Conservation (phyloP, 2,888 invertebrate genomes). For the Andrena trimmerana region DNA sequence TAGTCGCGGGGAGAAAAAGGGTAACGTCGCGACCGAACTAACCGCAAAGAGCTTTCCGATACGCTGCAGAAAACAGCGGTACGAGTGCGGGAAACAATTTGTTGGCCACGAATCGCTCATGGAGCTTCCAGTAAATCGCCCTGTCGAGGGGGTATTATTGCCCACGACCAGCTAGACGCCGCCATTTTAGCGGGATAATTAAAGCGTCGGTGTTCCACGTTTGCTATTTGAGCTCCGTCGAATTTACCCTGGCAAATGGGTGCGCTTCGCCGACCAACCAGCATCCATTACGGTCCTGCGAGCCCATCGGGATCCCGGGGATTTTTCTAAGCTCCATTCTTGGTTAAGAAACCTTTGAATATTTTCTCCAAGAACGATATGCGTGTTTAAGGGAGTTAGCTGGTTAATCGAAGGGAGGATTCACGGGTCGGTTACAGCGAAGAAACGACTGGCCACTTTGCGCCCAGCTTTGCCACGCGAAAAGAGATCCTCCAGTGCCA, state of each 20-base stretch:
- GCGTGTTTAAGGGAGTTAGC: constrained; percentile 22
- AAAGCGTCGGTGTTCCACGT: constrained; percentile 24
- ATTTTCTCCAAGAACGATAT: constrained; percentile 1
- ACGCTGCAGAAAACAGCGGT: constrained; percentile 45
- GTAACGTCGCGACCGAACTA: constrained; percentile 55
- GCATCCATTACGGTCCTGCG: not conserved
- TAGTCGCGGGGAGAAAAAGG: constrained; percentile 54
- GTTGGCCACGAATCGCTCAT: constrained; percentile 62
- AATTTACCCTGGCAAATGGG: not conserved
- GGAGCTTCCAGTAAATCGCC: constrained; percentile 36
- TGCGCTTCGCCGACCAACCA: not conserved
- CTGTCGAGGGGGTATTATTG: constrained; percentile 46
- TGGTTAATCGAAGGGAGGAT: constrained; percentile 57
- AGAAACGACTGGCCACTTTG: constrained; percentile 21
- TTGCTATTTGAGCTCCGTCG: not conserved
- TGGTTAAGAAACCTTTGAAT: not conserved
- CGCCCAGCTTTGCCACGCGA: constrained; percentile 19
- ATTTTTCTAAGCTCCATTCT: not conserved
- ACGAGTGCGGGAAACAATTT: constrained; percentile 67
- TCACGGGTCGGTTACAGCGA: constrained; percentile 33
- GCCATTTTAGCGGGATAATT: constrained; percentile 46
- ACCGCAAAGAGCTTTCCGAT: constrained; percentile 70
- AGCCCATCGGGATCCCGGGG: not conserved
- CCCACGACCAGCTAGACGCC: constrained; percentile 11
- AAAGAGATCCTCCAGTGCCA: constrained; percentile 39